Evolutionary conservation across 2,797 vertebrate genomes (phyloP), one percentile per base, ranked within the genome.

Genomic region (Falco columbarius): DNA sequence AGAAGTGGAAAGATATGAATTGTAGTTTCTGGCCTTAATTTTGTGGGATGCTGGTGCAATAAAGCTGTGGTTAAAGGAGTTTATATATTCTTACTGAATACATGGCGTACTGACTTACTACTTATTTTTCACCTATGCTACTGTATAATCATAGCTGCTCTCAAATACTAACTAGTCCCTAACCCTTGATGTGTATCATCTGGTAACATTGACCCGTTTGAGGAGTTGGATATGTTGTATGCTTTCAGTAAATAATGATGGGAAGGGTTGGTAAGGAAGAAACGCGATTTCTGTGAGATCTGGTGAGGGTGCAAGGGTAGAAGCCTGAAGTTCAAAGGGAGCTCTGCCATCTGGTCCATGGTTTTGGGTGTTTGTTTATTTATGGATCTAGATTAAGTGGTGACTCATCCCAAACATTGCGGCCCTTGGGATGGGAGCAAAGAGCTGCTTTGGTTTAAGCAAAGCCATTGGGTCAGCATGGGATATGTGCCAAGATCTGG

Each of bases 61-160:
- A 82, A 93, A 88, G 74, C n/a, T 82, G 70, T 86, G 76, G 75
- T 49, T 96, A 80, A 93, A 89, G 21, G 24, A 54, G 44, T 83
- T 84, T 70, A 40, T 38, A 30, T 47, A 32, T 73, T 92, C 47
- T 92, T 96, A 34, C 70, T 87, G 66, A 92, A 88, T 89, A 76
- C 4, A 3, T 10, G 67, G 61, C 65, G 55, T 86, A 52, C 70
- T 81, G 24, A 46, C 23, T 86, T 87, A 74, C 10, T 55, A 49
- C 47, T 85, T 80, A 6, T 12, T 89, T 86, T 91, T 79, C 46
- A 30, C 46, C 46, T 65, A 0, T 38, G 34, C 49, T 62, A 5
- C 21, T 36, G 22, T 70, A 7, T 83, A 59, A 59, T 47, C 12
- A 7, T 23, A 86, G 70, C 46, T 86, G 38, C 46, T 63, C 38